phyloP scores from a whole-genome alignment of 2,113 vertebrate genomes.

The Andinoacara biseriatus region DNA sequence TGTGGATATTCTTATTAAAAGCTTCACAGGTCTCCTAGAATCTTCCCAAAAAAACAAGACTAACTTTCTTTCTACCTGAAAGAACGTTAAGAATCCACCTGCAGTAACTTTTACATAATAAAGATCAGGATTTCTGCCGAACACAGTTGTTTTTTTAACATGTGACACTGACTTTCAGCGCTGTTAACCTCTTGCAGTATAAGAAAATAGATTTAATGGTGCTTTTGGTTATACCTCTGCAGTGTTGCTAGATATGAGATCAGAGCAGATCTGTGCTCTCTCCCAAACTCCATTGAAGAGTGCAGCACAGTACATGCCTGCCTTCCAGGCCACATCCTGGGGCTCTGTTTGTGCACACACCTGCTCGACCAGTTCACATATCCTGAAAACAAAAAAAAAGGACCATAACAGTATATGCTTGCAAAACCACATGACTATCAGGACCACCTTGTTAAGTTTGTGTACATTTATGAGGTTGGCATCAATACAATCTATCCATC shows the following conservation, averaged over 20 bases:
- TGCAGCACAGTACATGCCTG: conserved; percentile 86
- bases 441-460: not conserved
- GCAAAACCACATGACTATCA: not conserved
- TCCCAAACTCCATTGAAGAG: conserved; percentile 83
- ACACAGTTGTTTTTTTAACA: not conserved
- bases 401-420: not conserved
- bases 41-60: not conserved
- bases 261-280: conserved; percentile 83
- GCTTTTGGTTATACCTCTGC: conserved; percentile 82
- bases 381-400: conserved; percentile 69
- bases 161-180: not conserved
- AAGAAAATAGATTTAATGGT: not conserved
- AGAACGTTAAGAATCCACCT: not conserved
- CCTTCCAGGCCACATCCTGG: conserved; percentile 80
- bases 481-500: too few species aligned
- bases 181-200: not conserved
- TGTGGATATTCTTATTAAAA: not conserved
- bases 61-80: not conserved
- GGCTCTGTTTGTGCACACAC: conserved; percentile 77
- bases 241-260: conserved; percentile 70
- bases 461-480: too few species aligned
- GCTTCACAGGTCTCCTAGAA: not conserved
- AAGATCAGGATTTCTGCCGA: not conserved
- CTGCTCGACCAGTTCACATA: conserved; percentile 83
- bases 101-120: not conserved